Percentiles rank a stretch among this genome's conserved stretches.
These are phyloP conservation scores for Drosophila quadrilineata DNA, from an alignment of 1,140 invertebrate species.

Conservation along the genomic window DNA sequence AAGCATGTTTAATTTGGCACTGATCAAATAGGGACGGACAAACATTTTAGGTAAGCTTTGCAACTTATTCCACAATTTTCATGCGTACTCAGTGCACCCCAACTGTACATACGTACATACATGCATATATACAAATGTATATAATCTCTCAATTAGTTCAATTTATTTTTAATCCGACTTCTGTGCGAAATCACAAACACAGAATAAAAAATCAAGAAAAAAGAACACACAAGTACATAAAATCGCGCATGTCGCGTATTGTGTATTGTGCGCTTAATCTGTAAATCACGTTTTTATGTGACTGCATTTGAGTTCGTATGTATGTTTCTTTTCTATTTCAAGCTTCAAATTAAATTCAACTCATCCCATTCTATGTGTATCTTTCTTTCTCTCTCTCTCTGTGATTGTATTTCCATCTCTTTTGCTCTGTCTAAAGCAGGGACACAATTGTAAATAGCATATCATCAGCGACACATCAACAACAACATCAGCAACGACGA, in stretches of 20 bases:
- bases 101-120: no score
- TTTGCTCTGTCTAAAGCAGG: constrained; percentile 36
- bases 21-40: constrained; percentile 69
- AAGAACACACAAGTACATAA: no score
- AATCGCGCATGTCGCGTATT: constrained; percentile 64
- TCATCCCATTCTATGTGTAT: background rate
- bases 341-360: constrained; percentile 1
- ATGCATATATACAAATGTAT: no score
- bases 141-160: constrained; percentile 62
- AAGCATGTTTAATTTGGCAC: constrained; percentile 75
- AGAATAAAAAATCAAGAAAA: no score
- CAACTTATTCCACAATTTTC: constrained; percentile 4
- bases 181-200: constrained; percentile 31
- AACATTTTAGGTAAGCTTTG: constrained; percentile 61
- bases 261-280: constrained; percentile 69
- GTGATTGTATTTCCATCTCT: no score
- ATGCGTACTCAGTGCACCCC: no score
- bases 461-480: constrained; percentile 44
- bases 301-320: constrained; percentile 16
- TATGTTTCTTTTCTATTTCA: constrained; percentile 22
- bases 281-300: constrained; percentile 44
- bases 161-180: constrained; percentile 64
- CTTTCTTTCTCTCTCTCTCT: background rate
- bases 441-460: constrained; percentile 69
- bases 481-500: constrained; percentile 18